Conservation (phyloP, 2,113 vertebrate species). For the Camarhynchus parvulus region DNA sequence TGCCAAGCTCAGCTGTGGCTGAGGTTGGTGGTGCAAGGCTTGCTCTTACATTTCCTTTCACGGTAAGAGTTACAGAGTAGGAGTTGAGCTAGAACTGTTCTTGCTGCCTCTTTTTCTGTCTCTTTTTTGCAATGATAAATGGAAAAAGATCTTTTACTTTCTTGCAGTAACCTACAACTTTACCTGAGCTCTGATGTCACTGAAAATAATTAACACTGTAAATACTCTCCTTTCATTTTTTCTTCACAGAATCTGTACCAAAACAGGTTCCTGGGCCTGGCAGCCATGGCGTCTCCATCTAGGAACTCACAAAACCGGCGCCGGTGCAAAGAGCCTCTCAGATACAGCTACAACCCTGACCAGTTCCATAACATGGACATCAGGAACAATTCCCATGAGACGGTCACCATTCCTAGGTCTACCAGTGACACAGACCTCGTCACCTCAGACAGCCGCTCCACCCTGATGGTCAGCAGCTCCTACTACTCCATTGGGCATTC, state of each 20-base stretch:
- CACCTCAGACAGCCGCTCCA: slow-evolving; percentile 92
- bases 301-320: slow-evolving; percentile 88
- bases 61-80: not conserved
- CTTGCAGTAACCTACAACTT: not conserved
- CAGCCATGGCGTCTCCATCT: slow-evolving; percentile 94
- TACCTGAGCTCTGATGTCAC: not conserved
- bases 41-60: not conserved
- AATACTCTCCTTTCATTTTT: not conserved
- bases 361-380: slow-evolving; percentile 84
- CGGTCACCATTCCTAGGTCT: slow-evolving; percentile 85
- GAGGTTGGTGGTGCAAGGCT: not conserved
- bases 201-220: not conserved
- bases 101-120: not conserved
- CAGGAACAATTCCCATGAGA: slow-evolving; percentile 74
- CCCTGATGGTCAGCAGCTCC: slow-evolving; percentile 90
- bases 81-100: not conserved
- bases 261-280: slow-evolving; percentile 94
- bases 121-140: not conserved
- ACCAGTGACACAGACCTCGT: slow-evolving; percentile 95
- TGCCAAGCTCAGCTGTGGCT: not conserved
- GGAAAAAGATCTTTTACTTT: not conserved
- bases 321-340: slow-evolving; percentile 87
- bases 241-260: slow-evolving; percentile 93
- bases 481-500: slow-evolving; percentile 91
- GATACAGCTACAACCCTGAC: slow-evolving; percentile 90